Base-by-base conservation (phyloP, 2,888 invertebrate genomes). In the Tuberolachnus salignus region DNA sequence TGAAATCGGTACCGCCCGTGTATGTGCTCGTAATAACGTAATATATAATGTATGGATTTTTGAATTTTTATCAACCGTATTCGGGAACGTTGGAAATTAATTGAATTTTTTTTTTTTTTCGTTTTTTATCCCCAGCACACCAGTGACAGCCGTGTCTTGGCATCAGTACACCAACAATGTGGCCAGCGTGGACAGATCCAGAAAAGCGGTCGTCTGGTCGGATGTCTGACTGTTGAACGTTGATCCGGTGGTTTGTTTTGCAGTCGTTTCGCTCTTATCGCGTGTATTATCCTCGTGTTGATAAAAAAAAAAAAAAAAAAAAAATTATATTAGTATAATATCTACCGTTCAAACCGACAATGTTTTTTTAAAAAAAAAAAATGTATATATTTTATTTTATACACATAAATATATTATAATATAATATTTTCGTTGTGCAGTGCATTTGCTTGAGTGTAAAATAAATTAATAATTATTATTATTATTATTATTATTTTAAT, bases 131-230 rank as follows among this genome's bases (percentile, higher is more conserved):
- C n/a, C 84, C 89, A 94, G 94, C 86, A 89, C 91, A 78, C 91
- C 94, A 2, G 94, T 95, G 81, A 92, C 93, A 81, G 94, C 95
- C 57, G 94, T 95, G 57, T 90, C 93, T 63, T 96, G 95, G 95
- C 93, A 94, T 85, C 93, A 94, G 9, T 92, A 92, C 85, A 93
- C 92, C 61, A 90, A 91, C 66, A 90, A 90, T 81, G 87, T 96
- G 78, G 92, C 93, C 72, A 92, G 93, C 59, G 94, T 94, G 82
- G 95, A 95, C 86, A 90, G 92, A 83, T 89, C 91, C 83, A 94
- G 92, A 86, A 91, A 91, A 83, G 92, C 92, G 80, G 88, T 93
- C 82, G 88, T 95, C 81, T 96, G 95, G 94, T 90, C 91, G 59
- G 92, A 92, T 84, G 87, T 87, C 82, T 87, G 85, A 87, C 46